Evolutionary conservation across 1,140 invertebrate species (phyloP).

Genomic region (Thaumetopoea pityocampa): DNA sequence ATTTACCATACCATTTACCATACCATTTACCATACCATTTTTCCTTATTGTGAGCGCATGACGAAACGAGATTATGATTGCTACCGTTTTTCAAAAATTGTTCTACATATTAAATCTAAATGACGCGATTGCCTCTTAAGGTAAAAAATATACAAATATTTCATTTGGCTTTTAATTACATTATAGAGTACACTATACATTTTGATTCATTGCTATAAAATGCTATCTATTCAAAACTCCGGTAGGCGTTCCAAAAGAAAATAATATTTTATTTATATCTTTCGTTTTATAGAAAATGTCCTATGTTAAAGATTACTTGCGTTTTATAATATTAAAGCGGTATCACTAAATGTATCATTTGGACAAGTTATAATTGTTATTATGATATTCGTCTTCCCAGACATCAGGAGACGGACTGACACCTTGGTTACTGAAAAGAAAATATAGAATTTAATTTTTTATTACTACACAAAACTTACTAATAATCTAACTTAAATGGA

Average conservation of each 20-base stretch:
- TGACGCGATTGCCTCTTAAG: constrained; percentile 3
- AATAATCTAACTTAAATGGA: too few species aligned
- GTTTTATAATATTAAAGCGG: constrained; percentile 74
- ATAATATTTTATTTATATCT: constrained; percentile 60
- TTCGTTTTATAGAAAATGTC: constrained; percentile 73
- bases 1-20: too few species aligned
- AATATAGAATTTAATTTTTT: background rate
- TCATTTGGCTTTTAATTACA: constrained; percentile 73
- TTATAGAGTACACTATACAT: constrained; percentile 73
- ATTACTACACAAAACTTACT: background rate
- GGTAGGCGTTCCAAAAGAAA: constrained; percentile 70
- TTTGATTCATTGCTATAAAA: constrained; percentile 73
- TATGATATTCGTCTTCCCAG: constrained; percentile 55
- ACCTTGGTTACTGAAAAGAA: constrained; percentile 63
- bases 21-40: too few species aligned
- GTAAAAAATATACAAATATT: constrained; percentile 39
- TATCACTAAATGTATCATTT: constrained; percentile 73
- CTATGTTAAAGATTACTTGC: constrained; percentile 69
- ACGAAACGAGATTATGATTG: too few species aligned
- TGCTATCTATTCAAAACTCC: constrained; percentile 73
- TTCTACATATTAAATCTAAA: too few species aligned
- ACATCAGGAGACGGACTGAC: constrained; percentile 26
- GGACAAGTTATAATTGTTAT: constrained; percentile 67
- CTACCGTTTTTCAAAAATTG: too few species aligned
- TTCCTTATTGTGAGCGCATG: too few species aligned